Conservation (phyloP, 2,113 vertebrate species). For the Anoplopoma fimbria region DNA sequence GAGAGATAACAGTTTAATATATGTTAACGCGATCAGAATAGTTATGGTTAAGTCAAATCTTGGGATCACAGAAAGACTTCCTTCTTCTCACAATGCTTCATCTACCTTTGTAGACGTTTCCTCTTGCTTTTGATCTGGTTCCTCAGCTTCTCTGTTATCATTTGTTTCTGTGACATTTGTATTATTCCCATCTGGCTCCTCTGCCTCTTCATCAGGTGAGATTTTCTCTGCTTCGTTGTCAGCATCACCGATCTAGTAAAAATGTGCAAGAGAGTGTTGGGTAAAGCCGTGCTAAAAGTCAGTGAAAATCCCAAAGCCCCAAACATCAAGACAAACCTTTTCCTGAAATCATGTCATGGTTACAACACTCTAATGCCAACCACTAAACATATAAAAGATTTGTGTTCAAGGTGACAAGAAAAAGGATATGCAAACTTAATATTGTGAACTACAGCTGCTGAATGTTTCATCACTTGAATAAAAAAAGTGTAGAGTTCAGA, state of each 20-base stretch:
- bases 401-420: background rate
- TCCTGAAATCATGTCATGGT: background rate
- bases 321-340: background rate
- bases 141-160: conserved; percentile 24
- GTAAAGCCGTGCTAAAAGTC: background rate
- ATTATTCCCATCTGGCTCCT: conserved; percentile 46
- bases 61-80: background rate
- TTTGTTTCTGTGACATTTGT: conserved; percentile 23
- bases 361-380: background rate
- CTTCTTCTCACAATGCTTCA: background rate
- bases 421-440: background rate
- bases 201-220: conserved; percentile 61
- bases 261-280: background rate
- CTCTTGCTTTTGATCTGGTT: conserved; percentile 17
- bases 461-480: background rate
- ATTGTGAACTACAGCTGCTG: background rate
- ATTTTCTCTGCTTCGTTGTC: conserved; percentile 76
- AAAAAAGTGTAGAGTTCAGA: background rate
- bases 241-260: conserved; percentile 79
- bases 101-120: conserved; percentile 61
- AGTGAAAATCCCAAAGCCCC: background rate
- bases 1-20: background rate
- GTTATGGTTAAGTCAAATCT: background rate
- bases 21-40: background rate
- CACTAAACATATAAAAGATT: background rate